These are phyloP conservation scores for Thamnophis sirtalis DNA, from an alignment of 2,113 vertebrate species.

Conservation along the genomic window DNA sequence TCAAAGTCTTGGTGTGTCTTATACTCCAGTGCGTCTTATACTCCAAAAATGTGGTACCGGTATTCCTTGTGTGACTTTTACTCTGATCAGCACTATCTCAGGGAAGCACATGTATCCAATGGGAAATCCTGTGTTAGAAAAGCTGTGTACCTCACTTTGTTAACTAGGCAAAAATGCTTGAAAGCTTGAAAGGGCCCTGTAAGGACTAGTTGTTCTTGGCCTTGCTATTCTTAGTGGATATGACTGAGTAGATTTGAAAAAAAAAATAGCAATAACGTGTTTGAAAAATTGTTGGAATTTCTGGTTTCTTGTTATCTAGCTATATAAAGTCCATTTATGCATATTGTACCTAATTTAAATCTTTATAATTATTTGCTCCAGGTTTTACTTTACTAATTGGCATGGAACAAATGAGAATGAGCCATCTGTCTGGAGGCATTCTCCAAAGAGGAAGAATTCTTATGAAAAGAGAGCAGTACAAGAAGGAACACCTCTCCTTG, in stretches of 20 bases:
- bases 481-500: conserved; percentile 83
- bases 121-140: background rate
- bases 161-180: background rate
- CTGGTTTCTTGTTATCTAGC: background rate
- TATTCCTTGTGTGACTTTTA: background rate
- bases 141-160: background rate
- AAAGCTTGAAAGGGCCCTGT: background rate
- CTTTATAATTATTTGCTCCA: conserved; percentile 48
- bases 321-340: background rate
- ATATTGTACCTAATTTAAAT: fast-evolving
- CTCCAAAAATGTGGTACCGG: too few species aligned
- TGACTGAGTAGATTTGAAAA: background rate
- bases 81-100: background rate
- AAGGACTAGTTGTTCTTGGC: background rate
- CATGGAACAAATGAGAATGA: conserved; percentile 89
- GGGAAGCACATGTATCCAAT: background rate
- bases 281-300: background rate
- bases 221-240: background rate
- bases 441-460: conserved; percentile 78
- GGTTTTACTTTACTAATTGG: conserved; percentile 97
- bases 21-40: too few species aligned
- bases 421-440: conserved; percentile 88
- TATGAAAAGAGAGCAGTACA: conserved; percentile 71
- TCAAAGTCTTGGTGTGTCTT: too few species aligned
- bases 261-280: background rate